Evolutionary conservation across 2,797 vertebrate species (phyloP).

Genomic region (Alcedo atthis): DNA sequence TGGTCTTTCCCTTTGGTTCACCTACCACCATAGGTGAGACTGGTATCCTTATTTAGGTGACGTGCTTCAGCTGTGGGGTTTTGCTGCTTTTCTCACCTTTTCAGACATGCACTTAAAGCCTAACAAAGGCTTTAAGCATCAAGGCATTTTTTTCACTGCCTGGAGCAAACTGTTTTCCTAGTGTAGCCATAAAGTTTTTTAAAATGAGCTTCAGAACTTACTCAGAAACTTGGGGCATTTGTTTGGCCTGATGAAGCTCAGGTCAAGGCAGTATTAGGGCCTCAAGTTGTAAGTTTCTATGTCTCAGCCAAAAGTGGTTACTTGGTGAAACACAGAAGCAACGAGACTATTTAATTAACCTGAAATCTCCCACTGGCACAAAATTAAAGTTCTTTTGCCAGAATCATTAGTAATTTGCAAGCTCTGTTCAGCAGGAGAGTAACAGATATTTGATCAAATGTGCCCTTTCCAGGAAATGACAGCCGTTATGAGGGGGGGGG

Average conservation of each 20-base stretch:
- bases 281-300: constrained; percentile 50
- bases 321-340: constrained; percentile 58
- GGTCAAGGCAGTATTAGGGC: background rate
- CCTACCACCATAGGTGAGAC: background rate
- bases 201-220: background rate
- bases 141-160: background rate
- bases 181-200: background rate
- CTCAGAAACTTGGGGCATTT: background rate
- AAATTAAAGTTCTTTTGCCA: constrained; percentile 73
- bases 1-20: background rate
- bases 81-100: background rate
- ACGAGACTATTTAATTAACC: constrained; percentile 76
- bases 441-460: constrained; percentile 69
- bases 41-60: background rate
- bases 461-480: constrained; percentile 78
- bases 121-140: background rate
- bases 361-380: constrained; percentile 75
- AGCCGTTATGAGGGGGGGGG: constrained; percentile 21
- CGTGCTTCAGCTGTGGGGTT: background rate
- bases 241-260: background rate
- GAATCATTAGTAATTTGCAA: constrained; percentile 77
- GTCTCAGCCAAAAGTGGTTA: constrained; percentile 56
- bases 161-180: background rate
- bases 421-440: constrained; percentile 61
- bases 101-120: background rate